phyloP scores from a whole-genome alignment of 2,888 invertebrate genomes.

The Mamestra brassicae region DNA sequence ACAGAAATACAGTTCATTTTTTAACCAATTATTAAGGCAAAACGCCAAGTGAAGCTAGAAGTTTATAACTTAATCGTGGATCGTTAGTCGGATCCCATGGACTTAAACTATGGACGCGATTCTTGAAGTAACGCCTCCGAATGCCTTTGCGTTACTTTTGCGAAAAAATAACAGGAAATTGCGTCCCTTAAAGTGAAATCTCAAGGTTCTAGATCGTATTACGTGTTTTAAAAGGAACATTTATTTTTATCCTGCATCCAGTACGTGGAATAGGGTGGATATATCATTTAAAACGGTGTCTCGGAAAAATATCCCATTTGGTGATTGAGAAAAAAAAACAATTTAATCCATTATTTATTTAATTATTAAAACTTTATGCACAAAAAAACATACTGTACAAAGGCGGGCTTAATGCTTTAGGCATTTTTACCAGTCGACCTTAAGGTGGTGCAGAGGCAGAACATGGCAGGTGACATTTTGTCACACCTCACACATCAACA shows the following conservation, averaged over 20 bases:
- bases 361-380: not conserved
- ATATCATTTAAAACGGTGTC: not conserved
- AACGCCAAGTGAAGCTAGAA: not conserved
- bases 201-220: constrained; percentile 68
- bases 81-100: constrained; percentile 73
- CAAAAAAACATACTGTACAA: not conserved
- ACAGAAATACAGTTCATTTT: too few species aligned
- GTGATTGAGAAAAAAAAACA: not conserved
- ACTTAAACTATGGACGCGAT: constrained; percentile 77
- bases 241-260: constrained; percentile 26
- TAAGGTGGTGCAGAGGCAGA: too few species aligned
- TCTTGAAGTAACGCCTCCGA: constrained; percentile 74
- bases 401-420: too few species aligned
- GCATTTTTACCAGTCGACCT: too few species aligned
- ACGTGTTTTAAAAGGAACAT: constrained; percentile 58
- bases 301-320: too few species aligned
- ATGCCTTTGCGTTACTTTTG: constrained; percentile 67
- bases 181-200: constrained; percentile 60
- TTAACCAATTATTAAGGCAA: too few species aligned
- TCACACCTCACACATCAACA: too few species aligned
- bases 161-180: constrained; percentile 75
- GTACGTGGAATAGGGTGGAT: not conserved
- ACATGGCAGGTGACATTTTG: too few species aligned
- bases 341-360: too few species aligned
- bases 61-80: constrained; percentile 52